Conservation (phyloP, 2,797 vertebrate species). For the Epinephelus malabaricus region DNA sequence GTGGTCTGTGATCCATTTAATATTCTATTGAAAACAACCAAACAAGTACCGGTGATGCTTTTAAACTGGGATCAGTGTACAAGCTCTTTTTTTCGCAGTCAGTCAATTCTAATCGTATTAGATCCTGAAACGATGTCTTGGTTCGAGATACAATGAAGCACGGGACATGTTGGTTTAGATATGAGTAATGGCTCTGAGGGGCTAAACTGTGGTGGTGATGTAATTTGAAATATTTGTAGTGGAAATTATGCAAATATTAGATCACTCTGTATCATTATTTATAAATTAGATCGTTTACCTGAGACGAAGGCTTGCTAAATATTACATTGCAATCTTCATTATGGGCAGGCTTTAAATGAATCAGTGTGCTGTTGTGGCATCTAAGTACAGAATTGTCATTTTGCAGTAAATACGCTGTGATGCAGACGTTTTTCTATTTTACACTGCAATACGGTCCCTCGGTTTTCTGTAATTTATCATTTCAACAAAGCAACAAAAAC, state of each 20-base stretch:
- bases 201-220: conserved; percentile 64
- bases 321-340: conserved; percentile 43
- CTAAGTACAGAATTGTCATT: conserved; percentile 8
- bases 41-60: conserved; percentile 78
- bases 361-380: conserved; percentile 14
- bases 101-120: conserved; percentile 87
- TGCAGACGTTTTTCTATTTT: background rate
- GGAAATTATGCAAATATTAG: conserved; percentile 75
- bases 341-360: conserved; percentile 24
- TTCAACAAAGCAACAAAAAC: conserved; percentile 9
- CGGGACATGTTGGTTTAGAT: conserved; percentile 74
- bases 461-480: conserved; percentile 13
- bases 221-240: conserved; percentile 74
- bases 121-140: conserved; percentile 77
- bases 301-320: conserved; percentile 57
- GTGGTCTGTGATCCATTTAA: conserved; percentile 50
- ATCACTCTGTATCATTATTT: conserved; percentile 59
- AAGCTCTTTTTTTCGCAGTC: conserved; percentile 77
- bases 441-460: background rate
- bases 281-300: conserved; percentile 68
- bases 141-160: conserved; percentile 70
- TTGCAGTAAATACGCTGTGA: conserved; percentile 5
- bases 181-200: conserved; percentile 78
- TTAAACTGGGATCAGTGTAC: conserved; percentile 79
- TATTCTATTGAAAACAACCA: conserved; percentile 72